phyloP scores from a whole-genome alignment of 2,888 invertebrate genomes.

The Merodon equestris region DNA sequence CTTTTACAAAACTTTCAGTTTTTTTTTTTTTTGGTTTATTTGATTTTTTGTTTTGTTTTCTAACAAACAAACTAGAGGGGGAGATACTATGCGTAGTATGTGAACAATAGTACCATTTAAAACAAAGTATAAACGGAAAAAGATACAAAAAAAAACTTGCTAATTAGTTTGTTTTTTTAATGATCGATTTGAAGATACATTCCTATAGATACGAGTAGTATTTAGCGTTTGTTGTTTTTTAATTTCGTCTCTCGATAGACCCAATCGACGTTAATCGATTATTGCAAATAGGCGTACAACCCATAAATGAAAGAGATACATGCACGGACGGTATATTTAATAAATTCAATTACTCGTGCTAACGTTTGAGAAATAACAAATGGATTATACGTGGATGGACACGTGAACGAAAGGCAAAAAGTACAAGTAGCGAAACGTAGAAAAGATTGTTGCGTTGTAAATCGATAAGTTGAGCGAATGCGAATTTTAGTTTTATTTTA shows the following conservation, averaged over 20 bases:
- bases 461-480: too few species aligned
- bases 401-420: constrained; percentile 14
- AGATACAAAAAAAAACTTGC: constrained; percentile 6
- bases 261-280: constrained; percentile 18
- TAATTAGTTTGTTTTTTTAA: constrained; percentile 21
- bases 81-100: background rate
- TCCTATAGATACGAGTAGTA: too few species aligned
- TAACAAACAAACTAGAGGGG: constrained; percentile 4
- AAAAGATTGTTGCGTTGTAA: too few species aligned
- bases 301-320: background rate
- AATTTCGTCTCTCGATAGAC: constrained; percentile 25
- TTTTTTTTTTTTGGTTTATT: constrained; percentile 41
- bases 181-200: constrained; percentile 27
- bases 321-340: constrained; percentile 20
- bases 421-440: background rate
- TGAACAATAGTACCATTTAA: too few species aligned
- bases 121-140: too few species aligned
- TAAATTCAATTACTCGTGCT: constrained; percentile 42
- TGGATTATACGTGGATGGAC: constrained; percentile 28
- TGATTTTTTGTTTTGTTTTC: constrained; percentile 29
- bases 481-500: too few species aligned
- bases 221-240: too few species aligned
- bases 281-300: background rate
- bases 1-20: constrained; percentile 7
- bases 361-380: background rate